Evolutionary conservation across 30 jellyfish, hydroid and myxozoan species (phyloP).

Genomic region (Chironex yamaguchii): DNA sequence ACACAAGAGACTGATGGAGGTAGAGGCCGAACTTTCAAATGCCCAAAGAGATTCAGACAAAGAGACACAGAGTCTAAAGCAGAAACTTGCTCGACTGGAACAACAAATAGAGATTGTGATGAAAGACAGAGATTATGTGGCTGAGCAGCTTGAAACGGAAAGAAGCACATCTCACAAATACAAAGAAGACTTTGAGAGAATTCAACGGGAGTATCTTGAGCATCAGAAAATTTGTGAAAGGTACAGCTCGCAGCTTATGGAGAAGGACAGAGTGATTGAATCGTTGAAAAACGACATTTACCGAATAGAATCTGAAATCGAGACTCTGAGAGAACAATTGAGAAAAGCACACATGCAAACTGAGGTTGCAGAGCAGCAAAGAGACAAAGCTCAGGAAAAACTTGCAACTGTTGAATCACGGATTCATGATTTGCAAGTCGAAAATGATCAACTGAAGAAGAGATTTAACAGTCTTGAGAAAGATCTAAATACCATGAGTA

Average conservation of each 20-base stretch:
- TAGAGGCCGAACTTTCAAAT: conserved; percentile 85
- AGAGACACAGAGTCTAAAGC: conserved; percentile 78
- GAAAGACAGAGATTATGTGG: conserved; percentile 91
- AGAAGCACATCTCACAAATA: conserved; percentile 80
- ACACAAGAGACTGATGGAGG: conserved; percentile 80
- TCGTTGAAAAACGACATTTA: conserved; percentile 80
- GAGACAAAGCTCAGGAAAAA: conserved; percentile 81
- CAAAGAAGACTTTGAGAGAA: conserved; percentile 93
- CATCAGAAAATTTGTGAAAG: conserved; percentile 99
- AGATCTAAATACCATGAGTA: conserved; percentile 61
- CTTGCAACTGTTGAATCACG: conserved; percentile 75
- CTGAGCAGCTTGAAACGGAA: conserved; percentile 96
- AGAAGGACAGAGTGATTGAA: conserved; percentile 91
- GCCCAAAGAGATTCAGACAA: conserved; percentile 91
- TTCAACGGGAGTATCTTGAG: conserved; percentile 97
- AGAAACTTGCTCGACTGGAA: conserved; percentile 81
- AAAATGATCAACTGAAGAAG: conserved; percentile 80
- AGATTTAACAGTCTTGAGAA: conserved; percentile 76
- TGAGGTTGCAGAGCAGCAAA: conserved; percentile 88
- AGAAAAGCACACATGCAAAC: conserved; percentile 88
- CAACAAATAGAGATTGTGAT: conserved; percentile 83
- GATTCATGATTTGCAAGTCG: conserved; percentile 69
- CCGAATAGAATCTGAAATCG: conserved; percentile 89
- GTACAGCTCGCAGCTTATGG: conserved; percentile 89
- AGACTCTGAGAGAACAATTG: conserved; percentile 78